These are phyloP conservation scores for Augochlora pura DNA, from an alignment of 1,140 invertebrate genomes.

Conservation along the genomic window DNA sequence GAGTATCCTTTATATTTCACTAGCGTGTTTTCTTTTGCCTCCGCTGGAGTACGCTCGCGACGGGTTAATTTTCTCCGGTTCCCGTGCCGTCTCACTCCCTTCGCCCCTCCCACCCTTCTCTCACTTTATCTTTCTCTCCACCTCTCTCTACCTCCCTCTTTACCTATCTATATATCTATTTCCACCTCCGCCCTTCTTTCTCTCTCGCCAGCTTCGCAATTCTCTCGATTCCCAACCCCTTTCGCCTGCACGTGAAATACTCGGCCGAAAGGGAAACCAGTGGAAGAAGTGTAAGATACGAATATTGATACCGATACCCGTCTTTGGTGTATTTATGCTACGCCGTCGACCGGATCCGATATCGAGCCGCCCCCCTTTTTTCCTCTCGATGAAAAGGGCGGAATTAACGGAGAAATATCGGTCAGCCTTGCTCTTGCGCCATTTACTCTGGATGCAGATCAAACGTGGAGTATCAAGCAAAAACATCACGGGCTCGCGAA, in stretches of 20 bases:
- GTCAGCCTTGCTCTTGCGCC: background rate
- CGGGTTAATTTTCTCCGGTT: conserved; percentile 67
- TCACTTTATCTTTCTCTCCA: too few relatives aligned
- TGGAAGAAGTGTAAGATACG: conserved; percentile 14
- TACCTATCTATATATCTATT: too few relatives aligned
- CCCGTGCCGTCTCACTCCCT: background rate
- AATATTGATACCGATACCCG: background rate
- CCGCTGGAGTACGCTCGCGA: conserved; percentile 57
- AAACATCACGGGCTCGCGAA: too few relatives aligned
- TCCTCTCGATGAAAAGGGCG: too few relatives aligned
- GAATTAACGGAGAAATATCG: background rate
- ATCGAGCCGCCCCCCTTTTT: background rate
- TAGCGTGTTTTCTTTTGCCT: conserved; percentile 53
- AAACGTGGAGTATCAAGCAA: background rate
- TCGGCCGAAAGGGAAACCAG: background rate
- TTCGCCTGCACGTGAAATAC: background rate
- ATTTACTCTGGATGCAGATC: too few relatives aligned
- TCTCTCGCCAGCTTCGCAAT: conserved; percentile 15
- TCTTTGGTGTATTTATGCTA: background rate
- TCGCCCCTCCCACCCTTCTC: conserved; percentile 30
- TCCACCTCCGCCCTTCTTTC: background rate
- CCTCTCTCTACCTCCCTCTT: background rate
- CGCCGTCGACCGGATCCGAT: background rate
- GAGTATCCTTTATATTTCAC: conserved; percentile 62
- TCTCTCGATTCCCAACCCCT: background rate